phyloP scores from a whole-genome alignment of 2,888 invertebrate species.

The Thereva nobilitata region DNA sequence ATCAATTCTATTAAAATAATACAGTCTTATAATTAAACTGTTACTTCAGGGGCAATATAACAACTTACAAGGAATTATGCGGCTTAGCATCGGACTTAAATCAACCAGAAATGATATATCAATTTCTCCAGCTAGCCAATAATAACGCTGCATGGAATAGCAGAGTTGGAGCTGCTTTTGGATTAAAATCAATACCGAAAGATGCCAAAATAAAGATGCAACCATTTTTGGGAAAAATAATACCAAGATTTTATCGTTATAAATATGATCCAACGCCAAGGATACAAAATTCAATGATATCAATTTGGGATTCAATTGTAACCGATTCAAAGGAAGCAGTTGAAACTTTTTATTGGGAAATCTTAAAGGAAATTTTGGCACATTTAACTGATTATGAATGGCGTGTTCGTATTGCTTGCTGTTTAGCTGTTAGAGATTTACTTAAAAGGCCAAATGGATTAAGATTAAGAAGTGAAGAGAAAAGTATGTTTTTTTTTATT shows the following conservation, averaged over 20 bases:
- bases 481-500: slow-evolving; percentile 1
- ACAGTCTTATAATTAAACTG: slow-evolving; percentile 11
- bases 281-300: slow-evolving; percentile 90
- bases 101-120: slow-evolving; percentile 92
- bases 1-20: slow-evolving; percentile 1
- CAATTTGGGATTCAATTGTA: slow-evolving; percentile 92
- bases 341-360: slow-evolving; percentile 58
- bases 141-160: slow-evolving; percentile 95
- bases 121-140: slow-evolving; percentile 94
- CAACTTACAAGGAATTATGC: slow-evolving; percentile 94
- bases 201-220: slow-evolving; percentile 83
- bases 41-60: slow-evolving; percentile 74
- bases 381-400: slow-evolving; percentile 85
- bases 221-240: slow-evolving; percentile 80
- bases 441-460: slow-evolving; percentile 65
- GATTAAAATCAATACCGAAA: slow-evolving; percentile 83
- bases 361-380: slow-evolving; percentile 72
- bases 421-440: slow-evolving; percentile 83
- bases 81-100: slow-evolving; percentile 91
- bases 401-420: slow-evolving; percentile 89
- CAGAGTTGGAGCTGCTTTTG: slow-evolving; percentile 88
- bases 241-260: slow-evolving; percentile 79
- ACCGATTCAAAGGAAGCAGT: slow-evolving; percentile 83
- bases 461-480: slow-evolving; percentile 52
- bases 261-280: slow-evolving; percentile 92